Evolutionary conservation across 2,797 vertebrate genomes (phyloP), one percentile per base, ranked within the genome.

Genomic region (Anguilla marmorata): DNA sequence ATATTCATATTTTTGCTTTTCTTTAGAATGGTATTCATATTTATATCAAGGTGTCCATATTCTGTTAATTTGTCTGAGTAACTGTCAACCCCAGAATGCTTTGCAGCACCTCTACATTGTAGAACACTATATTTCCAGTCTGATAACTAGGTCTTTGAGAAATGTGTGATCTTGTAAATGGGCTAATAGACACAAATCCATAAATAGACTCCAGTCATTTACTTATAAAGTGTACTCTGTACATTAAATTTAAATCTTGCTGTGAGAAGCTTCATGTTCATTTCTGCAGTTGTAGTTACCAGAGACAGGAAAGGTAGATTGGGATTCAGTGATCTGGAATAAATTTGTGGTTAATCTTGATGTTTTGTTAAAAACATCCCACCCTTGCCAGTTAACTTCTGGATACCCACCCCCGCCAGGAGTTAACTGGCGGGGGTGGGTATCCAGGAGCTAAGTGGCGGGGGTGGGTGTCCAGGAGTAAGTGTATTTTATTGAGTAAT

Each of bases 401-500:
- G 41, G 41, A 45, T 4, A 45, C 41, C 41, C 41, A 45, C 41
- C 41, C 41, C 41, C 41, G 41, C 41, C 41, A 45, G 41, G 41
- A 45, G 3, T 41, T 41, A 41, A 41, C 41, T 41, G 41, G 41
- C 41, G 3, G 41, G 41, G 41, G 41, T 41, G 41, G 41, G 41
- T 41, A 41, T 41, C 41, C 41, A 41, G 41, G 41, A 41, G 41
- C 41, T 41, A 41, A 41, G 41, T 41, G 41, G 41, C 41, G 41
- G 41, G 41, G 41, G 41, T 41, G 41, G 41, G 41, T 41, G 41
- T 45, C 41, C 3, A 45, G 41, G 41, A 45, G 41, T 45, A 45
- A 45, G 41, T 96, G 95, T 96, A 95, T 97, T 97, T 97, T 97
- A 97, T 96, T 96, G 97, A 92, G 88, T 94, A 96, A 45, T 0